Evolutionary conservation across 2,888 invertebrate species (phyloP).

Genomic region (Scaptomyza parva): DNA sequence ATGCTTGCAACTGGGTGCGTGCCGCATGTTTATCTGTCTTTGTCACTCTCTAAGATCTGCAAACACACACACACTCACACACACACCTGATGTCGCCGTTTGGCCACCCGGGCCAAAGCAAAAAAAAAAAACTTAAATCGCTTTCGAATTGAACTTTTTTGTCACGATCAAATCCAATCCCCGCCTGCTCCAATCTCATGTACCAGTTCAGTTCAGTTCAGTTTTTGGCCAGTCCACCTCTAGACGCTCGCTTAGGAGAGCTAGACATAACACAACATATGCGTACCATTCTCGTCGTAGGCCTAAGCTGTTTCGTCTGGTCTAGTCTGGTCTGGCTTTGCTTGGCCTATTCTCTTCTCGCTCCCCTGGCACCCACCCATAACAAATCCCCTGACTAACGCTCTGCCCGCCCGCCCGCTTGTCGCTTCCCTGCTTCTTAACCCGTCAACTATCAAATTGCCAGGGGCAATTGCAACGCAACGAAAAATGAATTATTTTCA

Average conservation of each 20-base stretch:
- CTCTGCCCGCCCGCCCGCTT: conserved; percentile 11
- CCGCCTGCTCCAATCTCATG: conserved; percentile 23
- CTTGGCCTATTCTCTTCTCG: conserved; percentile 7
- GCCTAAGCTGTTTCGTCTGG: conserved; percentile 50
- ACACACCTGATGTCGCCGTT: conserved; percentile 52
- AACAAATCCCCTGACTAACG: conserved; percentile 13
- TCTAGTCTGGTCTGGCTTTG: too few species aligned
- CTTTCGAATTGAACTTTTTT: conserved; percentile 81
- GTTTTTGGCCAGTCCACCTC: conserved; percentile 38
- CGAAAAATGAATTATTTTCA: conserved; percentile 82
- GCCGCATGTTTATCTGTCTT: conserved; percentile 23
- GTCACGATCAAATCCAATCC: conserved; percentile 61
- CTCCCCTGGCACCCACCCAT: conserved; percentile 6
- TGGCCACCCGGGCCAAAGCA: conserved; percentile 50
- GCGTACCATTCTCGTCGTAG: conserved; percentile 65
- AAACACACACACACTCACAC: conserved; percentile 28
- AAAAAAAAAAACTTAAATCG: conserved; percentile 54
- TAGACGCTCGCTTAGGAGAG: conserved; percentile 45
- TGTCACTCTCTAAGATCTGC: conserved; percentile 42
- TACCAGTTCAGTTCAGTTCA: conserved; percentile 13
- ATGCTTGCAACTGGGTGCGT: conserved; percentile 65
- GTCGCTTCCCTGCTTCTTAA: background rate
- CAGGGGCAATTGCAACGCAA: conserved; percentile 76
- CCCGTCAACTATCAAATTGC: conserved; percentile 46
- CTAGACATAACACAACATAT: conserved; percentile 37